Percentiles rank a stretch among this genome's conserved stretches.
phyloP scores from a whole-genome alignment of 2,888 invertebrate species.

The Ganaspis brasiliensis region DNA sequence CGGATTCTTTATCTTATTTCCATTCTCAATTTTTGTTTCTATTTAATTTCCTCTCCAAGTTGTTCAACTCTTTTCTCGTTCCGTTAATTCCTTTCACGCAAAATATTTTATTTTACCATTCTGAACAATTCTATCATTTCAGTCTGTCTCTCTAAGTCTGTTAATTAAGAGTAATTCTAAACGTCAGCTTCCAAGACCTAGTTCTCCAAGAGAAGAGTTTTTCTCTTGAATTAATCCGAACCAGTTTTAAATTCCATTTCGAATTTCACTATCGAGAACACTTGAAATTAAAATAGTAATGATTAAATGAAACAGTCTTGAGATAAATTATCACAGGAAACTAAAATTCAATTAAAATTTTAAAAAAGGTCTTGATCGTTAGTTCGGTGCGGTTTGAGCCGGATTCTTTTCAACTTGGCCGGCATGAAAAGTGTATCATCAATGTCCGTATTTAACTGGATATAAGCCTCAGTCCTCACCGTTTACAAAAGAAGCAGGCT shows the following conservation, averaged over 20 bases:
- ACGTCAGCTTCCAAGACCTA: slow-evolving; percentile 31
- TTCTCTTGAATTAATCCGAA: slow-evolving; percentile 20
- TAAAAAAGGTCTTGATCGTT: slow-evolving; percentile 29
- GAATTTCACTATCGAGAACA: not conserved
- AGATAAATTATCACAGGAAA: slow-evolving; percentile 7
- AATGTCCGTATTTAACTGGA: slow-evolving; percentile 67
- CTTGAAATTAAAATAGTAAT: not conserved
- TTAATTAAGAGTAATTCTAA: slow-evolving; percentile 26
- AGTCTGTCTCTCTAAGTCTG: slow-evolving; percentile 35
- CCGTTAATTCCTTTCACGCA: too few relatives aligned
- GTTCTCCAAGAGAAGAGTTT: slow-evolving; percentile 27
- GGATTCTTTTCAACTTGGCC: slow-evolving; percentile 53
- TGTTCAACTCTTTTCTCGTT: too few relatives aligned
- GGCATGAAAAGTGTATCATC: not conserved
- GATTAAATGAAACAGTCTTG: not conserved
- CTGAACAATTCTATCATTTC: not conserved
- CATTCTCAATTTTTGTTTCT: too few relatives aligned
- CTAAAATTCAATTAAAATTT: slow-evolving; percentile 1
- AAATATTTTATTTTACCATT: too few relatives aligned
- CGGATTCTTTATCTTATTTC: not conserved
- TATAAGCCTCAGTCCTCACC: slow-evolving; percentile 60
- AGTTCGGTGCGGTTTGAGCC: slow-evolving; percentile 65
- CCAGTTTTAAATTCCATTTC: slow-evolving; percentile 10
- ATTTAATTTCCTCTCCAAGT: too few relatives aligned
- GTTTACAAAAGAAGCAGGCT: not conserved